A percentile compares a stretch with the other conserved stretches of the same genome.
phyloP scores from a whole-genome alignment of 2,797 vertebrate genomes.

The Anguilla megastoma region DNA sequence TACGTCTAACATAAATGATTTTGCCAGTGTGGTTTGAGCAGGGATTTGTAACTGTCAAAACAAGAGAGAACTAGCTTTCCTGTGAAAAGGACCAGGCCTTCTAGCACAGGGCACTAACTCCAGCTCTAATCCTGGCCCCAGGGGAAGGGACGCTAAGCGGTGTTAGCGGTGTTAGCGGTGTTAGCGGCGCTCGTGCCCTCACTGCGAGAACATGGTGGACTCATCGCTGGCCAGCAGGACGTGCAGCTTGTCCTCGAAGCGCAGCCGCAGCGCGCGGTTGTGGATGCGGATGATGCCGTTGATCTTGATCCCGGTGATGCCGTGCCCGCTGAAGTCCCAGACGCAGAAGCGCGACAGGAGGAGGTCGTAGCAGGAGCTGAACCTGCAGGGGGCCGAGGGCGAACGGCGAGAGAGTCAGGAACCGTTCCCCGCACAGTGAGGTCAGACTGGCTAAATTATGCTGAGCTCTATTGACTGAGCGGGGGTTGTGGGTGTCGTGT shows the following conservation, averaged over 20 bases:
- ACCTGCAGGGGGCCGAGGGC: constrained; percentile 63
- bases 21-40: not conserved
- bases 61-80: not conserved
- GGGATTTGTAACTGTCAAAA: not conserved
- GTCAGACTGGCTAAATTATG: not conserved
- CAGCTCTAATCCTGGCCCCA: not conserved
- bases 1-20: not conserved
- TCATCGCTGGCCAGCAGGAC: constrained; percentile 66
- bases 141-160: not conserved
- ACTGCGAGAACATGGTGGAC: constrained; percentile 56
- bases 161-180: not conserved
- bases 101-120: not conserved
- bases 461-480: not conserved
- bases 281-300: constrained; percentile 76
- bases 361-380: constrained; percentile 77
- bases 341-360: constrained; percentile 77
- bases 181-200: constrained; percentile 45
- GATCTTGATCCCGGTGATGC: constrained; percentile 74
- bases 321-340: constrained; percentile 70
- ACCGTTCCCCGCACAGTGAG: not conserved
- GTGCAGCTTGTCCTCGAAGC: constrained; percentile 82
- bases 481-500: not conserved
- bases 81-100: not conserved
- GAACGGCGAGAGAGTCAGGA: not conserved
- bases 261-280: constrained; percentile 76